These are phyloP conservation scores for Melanotaenia duboulayi DNA, from an alignment of 2,113 vertebrate genomes.

Conservation along the genomic window DNA sequence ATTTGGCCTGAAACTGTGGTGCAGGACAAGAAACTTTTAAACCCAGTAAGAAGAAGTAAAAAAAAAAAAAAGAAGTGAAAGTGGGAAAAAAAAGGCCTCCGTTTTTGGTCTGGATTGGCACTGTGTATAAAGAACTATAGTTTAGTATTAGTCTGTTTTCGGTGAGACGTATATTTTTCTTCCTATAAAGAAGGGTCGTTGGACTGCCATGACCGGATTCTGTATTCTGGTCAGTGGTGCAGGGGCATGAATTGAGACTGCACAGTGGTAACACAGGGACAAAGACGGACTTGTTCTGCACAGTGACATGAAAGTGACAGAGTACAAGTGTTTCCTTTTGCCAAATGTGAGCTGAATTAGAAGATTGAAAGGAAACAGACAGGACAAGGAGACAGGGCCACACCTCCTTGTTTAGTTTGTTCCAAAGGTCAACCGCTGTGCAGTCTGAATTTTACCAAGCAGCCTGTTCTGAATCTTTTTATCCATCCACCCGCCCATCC, in stretches of 20 bases:
- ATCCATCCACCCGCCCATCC: no score
- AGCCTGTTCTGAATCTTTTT: no score
- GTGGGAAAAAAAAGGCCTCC: no score
- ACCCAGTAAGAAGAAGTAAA: no score
- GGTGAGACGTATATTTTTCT: no score
- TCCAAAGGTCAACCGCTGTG: neutral
- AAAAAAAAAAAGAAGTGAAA: no score
- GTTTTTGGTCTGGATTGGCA: no score
- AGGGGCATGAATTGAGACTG: constrained; percentile 37
- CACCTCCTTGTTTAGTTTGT: neutral
- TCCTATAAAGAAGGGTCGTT: neutral
- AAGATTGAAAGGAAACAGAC: constrained; percentile 20
- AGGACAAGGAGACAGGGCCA: neutral
- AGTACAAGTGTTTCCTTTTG: constrained; percentile 36
- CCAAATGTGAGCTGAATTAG: constrained; percentile 50
- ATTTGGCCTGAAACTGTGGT: no score
- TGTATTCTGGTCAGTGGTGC: constrained; percentile 31
- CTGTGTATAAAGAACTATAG: no score
- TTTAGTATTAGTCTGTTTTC: no score
- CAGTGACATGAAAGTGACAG: constrained; percentile 49
- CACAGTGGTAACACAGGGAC: constrained; percentile 28
- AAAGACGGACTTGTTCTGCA: constrained; percentile 44
- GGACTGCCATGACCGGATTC: neutral
- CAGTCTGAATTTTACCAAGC: no score
- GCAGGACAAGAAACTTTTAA: no score